phyloP scores from a whole-genome alignment of 2,797 vertebrate genomes.

The Typhlichthys eigenmanni region DNA sequence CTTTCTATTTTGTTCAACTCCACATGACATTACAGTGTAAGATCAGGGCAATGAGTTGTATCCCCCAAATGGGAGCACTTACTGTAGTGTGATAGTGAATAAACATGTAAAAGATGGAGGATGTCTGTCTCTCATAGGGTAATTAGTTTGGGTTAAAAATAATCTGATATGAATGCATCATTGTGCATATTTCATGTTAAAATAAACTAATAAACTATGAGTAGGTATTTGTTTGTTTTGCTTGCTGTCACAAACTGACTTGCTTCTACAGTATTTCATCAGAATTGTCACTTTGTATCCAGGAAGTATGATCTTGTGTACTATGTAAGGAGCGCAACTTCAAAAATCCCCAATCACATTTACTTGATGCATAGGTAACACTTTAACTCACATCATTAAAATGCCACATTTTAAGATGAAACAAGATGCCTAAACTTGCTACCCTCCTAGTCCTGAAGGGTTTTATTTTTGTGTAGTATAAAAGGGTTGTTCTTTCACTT shows the following conservation, averaged over 20 bases:
- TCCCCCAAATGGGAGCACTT: conserved; percentile 82
- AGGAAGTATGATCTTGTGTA: conserved; percentile 25
- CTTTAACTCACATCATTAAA: neutral
- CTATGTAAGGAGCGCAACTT: conserved; percentile 13
- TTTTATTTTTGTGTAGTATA: conserved; percentile 10
- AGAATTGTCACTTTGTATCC: conserved; percentile 39
- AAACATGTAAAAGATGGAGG: conserved; percentile 74
- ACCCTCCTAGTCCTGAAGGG: neutral
- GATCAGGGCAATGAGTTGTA: conserved; percentile 71
- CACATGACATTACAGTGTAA: conserved; percentile 72
- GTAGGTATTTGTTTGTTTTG: neutral
- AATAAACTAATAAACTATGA: neutral
- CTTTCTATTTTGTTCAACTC: conserved; percentile 81
- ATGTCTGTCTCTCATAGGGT: conserved; percentile 24
- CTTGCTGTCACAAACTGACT: conserved; percentile 27
- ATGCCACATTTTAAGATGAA: too few relatives aligned
- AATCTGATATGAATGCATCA: neutral
- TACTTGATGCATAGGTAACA: neutral
- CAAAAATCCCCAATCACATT: neutral
- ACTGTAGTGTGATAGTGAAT: conserved; percentile 86
- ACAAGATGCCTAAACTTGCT: too few relatives aligned
- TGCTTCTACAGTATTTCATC: conserved; percentile 15
- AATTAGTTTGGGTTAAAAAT: neutral
- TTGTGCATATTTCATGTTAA: neutral
- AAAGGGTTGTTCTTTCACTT: neutral